These are phyloP conservation scores for Hoplodrina blanda DNA, from an alignment of 2,888 invertebrate genomes.

Conservation along the genomic window DNA sequence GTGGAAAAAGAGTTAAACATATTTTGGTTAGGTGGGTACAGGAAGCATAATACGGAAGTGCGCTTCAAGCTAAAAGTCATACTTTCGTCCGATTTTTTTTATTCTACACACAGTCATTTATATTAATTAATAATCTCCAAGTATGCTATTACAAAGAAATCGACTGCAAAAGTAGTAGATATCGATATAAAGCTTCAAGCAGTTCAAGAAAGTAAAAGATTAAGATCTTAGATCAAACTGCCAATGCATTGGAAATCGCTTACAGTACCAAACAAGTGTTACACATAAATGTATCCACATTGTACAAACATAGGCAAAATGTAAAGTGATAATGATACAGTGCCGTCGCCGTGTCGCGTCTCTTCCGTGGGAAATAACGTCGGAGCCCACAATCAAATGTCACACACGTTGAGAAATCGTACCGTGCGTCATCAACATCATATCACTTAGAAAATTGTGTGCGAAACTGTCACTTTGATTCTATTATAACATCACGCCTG, in stretches of 20 bases:
- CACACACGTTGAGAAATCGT: conserved; percentile 45
- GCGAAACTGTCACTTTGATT: conserved; percentile 44
- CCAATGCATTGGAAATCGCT: not conserved
- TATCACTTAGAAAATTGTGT: conserved; percentile 51
- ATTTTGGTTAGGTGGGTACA: too few species aligned
- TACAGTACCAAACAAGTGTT: conserved; percentile 15
- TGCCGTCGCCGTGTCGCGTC: conserved; percentile 21
- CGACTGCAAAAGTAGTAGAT: too few species aligned
- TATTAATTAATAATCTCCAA: too few species aligned
- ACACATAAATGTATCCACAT: conserved; percentile 11
- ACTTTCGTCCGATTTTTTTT: too few species aligned
- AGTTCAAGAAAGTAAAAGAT: too few species aligned
- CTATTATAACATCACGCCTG: conserved; percentile 21
- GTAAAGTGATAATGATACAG: conserved; percentile 43
- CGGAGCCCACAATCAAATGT: conserved; percentile 44
- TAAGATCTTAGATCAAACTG: too few species aligned
- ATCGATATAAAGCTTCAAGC: too few species aligned
- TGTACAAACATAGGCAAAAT: conserved; percentile 43
- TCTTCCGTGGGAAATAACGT: conserved; percentile 47
- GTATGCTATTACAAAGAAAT: too few species aligned
- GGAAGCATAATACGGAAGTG: too few species aligned
- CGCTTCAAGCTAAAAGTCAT: too few species aligned
- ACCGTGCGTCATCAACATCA: conserved; percentile 34
- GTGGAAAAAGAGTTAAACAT: too few species aligned
- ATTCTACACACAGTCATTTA: too few species aligned